Evolutionary conservation across 1,140 invertebrate species (phyloP).

Genomic region (Andricus grossulariae): DNA sequence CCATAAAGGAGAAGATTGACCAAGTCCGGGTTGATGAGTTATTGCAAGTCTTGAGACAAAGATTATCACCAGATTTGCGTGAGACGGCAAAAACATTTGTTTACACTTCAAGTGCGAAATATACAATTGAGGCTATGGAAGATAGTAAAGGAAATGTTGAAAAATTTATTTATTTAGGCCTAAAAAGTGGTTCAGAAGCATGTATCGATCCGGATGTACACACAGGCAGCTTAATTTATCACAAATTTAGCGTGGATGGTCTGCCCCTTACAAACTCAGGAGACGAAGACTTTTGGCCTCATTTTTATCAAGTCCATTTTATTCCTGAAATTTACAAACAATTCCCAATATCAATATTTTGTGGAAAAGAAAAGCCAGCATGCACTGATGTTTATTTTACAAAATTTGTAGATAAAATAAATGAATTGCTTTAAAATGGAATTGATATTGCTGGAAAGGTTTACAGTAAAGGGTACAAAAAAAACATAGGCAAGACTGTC

Average conservation of each 20-base stretch:
- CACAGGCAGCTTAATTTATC: neutral
- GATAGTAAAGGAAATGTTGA: neutral
- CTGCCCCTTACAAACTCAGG: constrained; percentile 30
- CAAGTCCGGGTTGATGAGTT: too few species aligned
- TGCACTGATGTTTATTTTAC: constrained; percentile 14
- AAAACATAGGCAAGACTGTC: neutral
- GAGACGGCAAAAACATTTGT: constrained; percentile 40
- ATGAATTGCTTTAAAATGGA: constrained; percentile 14
- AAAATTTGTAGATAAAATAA: constrained; percentile 36
- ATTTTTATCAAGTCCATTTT: constrained; percentile 27
- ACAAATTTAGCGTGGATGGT: constrained; percentile 33
- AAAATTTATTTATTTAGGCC: constrained; percentile 39
- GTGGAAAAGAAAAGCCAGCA: constrained; percentile 16
- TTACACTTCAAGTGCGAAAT: constrained; percentile 30
- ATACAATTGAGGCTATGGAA: constrained; percentile 33
- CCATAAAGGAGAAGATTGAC: too few species aligned
- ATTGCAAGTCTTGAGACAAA: too few species aligned
- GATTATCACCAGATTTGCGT: too few species aligned
- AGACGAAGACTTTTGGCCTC: constrained; percentile 26
- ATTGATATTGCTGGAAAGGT: constrained; percentile 27
- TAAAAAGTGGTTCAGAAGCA: constrained; percentile 22
- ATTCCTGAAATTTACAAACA: constrained; percentile 25
- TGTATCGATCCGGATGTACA: constrained; percentile 22
- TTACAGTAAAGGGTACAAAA: neutral
- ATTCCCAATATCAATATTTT: constrained; percentile 32